Percentiles rank a stretch among this genome's conserved stretches.
Conservation (phyloP, 2,113 vertebrate species). For the Cyanoderma ruficeps region DNA sequence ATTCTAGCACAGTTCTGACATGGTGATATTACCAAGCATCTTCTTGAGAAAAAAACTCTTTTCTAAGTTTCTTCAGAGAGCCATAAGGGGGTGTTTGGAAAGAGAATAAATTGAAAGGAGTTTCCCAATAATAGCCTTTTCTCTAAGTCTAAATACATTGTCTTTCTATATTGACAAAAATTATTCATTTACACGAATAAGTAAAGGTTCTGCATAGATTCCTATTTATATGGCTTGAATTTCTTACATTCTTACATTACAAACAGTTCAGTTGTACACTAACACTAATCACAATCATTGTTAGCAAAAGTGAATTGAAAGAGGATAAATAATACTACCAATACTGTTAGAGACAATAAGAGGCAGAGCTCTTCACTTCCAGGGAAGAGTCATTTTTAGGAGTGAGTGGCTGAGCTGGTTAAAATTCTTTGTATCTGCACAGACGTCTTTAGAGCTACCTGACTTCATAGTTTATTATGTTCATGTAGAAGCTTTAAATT, state of each 20-base stretch:
- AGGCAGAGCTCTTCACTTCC: not conserved
- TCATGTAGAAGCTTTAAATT: not conserved
- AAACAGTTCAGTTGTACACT: not conserved
- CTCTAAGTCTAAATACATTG: not conserved
- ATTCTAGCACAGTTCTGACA: not conserved
- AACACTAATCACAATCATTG: not conserved
- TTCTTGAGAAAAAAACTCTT: not conserved
- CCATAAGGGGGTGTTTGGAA: not conserved
- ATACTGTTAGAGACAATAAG: conserved; percentile 31
- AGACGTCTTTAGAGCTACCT: not conserved
- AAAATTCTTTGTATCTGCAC: not conserved
- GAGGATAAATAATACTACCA: not conserved
- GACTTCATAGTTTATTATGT: not conserved
- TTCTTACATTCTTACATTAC: not conserved
- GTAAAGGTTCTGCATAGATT: not conserved
- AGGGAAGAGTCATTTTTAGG: conserved; percentile 10
- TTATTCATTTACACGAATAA: not conserved
- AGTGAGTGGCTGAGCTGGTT: not conserved
- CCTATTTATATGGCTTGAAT: not conserved
- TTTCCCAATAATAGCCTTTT: not conserved
- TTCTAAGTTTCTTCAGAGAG: not conserved
- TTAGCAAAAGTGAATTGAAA: not conserved
- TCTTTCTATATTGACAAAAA: not conserved
- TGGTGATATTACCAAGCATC: not conserved
- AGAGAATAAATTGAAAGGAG: not conserved